Evolutionary conservation across 2,888 invertebrate genomes (phyloP), one percentile per base, ranked within the genome.

Genomic region (Pteria penguin): DNA sequence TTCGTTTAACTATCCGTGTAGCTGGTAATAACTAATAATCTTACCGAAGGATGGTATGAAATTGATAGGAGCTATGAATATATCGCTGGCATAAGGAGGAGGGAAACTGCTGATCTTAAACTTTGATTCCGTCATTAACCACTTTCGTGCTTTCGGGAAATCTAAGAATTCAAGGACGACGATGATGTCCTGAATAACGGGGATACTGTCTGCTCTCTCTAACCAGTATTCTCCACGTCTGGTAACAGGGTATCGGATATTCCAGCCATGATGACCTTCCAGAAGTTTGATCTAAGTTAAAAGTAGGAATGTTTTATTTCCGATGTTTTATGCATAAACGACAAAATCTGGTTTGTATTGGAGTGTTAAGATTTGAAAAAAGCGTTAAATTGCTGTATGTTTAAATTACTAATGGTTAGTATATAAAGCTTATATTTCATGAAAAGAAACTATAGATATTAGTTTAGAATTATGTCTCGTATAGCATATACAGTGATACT

Each of bases 211-310:
- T 14, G 27, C 24, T 4, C 54, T 52, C 18, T 67, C 67, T 8
- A 29, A 8, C 67, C 67, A 67, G 31, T 54, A 67, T n/a, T 67
- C 67, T 1, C 67, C 67, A 4, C 29, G 32, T 11, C 67, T 27
- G 14, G 67, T 67, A 18, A 67, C 29, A 22, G 27, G 26, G 5
- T 22, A n/a, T 11, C 31, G 52, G 52, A 67, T 67, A n/a, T 67
- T 54, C 67, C 67, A 67, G n/a, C 67, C 67, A n/a, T 67, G 52
- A 4, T 31, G 54, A 29, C 67, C 67, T 52, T 67, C 67, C 55
- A 67, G 54, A 27, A 67, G 8, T 2, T 67, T 24, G 26, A 67
- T 67, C 67, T 67, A 31, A 18, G 45, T n/a, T n/a, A n/a, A n/a
- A n/a, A n/a, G n/a, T n/a, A n/a, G n/a, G n/a, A n/a, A n/a, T n/a